These are phyloP conservation scores for Patella vulgata DNA, from an alignment of 1,140 invertebrate species.

Conservation along the genomic window DNA sequence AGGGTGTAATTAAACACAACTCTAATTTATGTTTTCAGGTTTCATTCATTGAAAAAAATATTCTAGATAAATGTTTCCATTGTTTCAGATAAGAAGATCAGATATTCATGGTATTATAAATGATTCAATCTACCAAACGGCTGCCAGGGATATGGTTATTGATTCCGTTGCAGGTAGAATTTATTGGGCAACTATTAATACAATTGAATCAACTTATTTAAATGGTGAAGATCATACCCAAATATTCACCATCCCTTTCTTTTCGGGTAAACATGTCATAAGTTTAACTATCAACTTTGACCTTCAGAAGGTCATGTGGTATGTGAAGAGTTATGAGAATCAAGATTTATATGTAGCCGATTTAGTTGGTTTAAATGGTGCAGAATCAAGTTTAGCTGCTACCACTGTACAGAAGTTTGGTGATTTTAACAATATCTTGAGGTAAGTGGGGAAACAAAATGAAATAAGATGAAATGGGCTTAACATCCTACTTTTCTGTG, in stretches of 20 bases:
- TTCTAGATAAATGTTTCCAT: no score
- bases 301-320: constrained; percentile 47
- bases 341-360: constrained; percentile 44
- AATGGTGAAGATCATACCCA: constrained; percentile 80
- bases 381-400: constrained; percentile 11
- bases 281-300: constrained; percentile 79
- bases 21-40: no score
- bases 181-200: constrained; percentile 87
- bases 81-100: constrained; percentile 76
- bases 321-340: constrained; percentile 39
- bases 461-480: background rate
- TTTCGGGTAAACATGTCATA: constrained; percentile 78
- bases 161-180: constrained; percentile 84
- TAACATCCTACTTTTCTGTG: background rate
- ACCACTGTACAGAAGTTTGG: constrained; percentile 27
- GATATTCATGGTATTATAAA: constrained; percentile 76
- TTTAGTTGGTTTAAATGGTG: constrained; percentile 24
- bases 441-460: constrained; percentile 27
- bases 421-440: constrained; percentile 42
- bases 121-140: constrained; percentile 81
- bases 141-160: constrained; percentile 82
- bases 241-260: constrained; percentile 77
- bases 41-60: no score
- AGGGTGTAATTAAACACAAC: no score
- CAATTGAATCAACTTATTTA: constrained; percentile 80